Conservation (phyloP, 2,113 vertebrate species). For the Athene cunicularia region DNA sequence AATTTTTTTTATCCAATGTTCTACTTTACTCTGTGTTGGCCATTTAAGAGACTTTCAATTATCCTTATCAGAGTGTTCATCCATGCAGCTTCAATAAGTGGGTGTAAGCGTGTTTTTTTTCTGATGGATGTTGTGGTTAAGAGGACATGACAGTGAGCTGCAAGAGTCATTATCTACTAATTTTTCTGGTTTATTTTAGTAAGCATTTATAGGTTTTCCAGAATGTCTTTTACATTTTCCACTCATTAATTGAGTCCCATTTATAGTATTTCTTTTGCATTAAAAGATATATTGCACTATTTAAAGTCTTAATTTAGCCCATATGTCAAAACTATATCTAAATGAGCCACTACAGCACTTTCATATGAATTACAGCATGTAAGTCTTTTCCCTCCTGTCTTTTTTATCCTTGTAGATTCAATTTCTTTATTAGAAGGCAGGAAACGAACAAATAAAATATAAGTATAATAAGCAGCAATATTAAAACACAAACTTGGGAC, state of each 20-base stretch:
- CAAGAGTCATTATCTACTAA: conserved; percentile 55
- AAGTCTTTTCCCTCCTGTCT: neutral
- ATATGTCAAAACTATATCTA: conserved; percentile 61
- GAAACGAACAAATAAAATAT: neutral
- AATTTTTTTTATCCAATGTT: neutral
- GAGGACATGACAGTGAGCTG: conserved; percentile 51
- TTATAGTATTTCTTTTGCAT: conserved; percentile 54
- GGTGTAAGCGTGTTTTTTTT: neutral
- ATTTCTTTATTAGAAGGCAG: neutral
- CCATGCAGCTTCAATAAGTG: neutral
- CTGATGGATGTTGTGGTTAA: conserved; percentile 49
- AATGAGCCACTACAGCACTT: conserved; percentile 56
- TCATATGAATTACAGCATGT: conserved; percentile 22
- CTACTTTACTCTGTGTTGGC: neutral
- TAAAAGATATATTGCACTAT: conserved; percentile 59
- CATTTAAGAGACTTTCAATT: neutral
- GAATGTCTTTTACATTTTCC: conserved; percentile 51
- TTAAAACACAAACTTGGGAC: neutral
- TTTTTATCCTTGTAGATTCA: neutral
- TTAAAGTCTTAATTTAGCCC: conserved; percentile 64
- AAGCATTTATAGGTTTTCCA: conserved; percentile 59
- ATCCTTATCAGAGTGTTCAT: neutral
- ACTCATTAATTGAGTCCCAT: conserved; percentile 54
- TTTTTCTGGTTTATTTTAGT: conserved; percentile 61
- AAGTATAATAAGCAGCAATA: neutral